Base-by-base conservation (phyloP, 2,113 vertebrate species). In the Cynoglossus semilaevis region DNA sequence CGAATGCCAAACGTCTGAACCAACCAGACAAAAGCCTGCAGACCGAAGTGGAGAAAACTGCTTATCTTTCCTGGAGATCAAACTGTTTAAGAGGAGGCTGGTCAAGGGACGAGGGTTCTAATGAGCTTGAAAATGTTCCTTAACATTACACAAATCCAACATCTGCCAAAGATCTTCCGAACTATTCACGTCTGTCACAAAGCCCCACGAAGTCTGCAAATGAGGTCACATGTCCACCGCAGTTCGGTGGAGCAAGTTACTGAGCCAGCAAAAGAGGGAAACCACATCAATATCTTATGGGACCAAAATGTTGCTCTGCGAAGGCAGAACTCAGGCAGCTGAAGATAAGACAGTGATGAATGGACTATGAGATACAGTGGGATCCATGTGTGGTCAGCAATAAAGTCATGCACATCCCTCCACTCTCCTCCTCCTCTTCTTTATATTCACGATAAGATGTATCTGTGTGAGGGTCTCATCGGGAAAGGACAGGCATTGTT, bases 121-220 rank as follows among this genome's bases (percentile, higher is more conserved):
- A 88, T 83, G 80, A 87, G 72, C 63, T 73, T 57, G 59, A 83
- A 86, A 84, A 85, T 74, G 68, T 67, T 72, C 67, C 69, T 79
- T 60, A 22, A 74, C 63, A 52, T 65, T 62, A 59, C 67, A 57
- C n/a, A 15, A 61, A 71, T 14, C 55, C 16, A 52, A 50, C 13
- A 18, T 51, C 68, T 70, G 67, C 70, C 73, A 82, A 48, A 70
- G 64, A 67, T 42, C 45, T 35, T 72, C 58, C 43, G 12, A 65
- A 72, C 56, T 51, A 61, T 71, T 64, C 47, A 58, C 10, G 16
- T 69, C 44, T 70, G 56, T 56, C 50, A 47, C 60, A 60, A 57
- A 70, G 50, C 42, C 47, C 61, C 56, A 59, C 64, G 61, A 74
- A 64, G 15, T 6, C 17, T 29, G 46, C 13, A 57, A 58, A 80